Conservation (phyloP, 2,888 invertebrate species). For the Camptogramma bilineatum region DNA sequence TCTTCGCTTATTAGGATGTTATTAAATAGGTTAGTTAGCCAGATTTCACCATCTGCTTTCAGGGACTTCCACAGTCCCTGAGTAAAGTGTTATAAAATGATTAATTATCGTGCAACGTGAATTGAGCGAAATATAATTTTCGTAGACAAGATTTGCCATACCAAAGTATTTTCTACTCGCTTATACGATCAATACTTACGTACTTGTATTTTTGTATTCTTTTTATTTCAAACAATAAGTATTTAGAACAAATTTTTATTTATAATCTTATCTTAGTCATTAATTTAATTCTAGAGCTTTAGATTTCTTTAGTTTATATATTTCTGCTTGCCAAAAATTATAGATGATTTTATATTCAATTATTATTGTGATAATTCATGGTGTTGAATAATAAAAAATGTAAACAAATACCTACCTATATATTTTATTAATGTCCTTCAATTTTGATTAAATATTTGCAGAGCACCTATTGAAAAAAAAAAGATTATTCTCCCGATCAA, state of each 20-base stretch:
- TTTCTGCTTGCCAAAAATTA: slow-evolving; percentile 11
- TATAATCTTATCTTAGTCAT: neutral
- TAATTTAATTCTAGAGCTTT: neutral
- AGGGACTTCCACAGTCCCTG: too few relatives aligned
- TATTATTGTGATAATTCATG: neutral
- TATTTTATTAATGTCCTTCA: too few relatives aligned
- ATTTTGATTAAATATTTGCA: too few relatives aligned
- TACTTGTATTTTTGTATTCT: neutral
- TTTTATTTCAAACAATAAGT: slow-evolving; percentile 2
- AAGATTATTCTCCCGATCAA: too few relatives aligned
- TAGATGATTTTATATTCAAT: neutral
- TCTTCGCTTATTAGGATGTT: too few relatives aligned
- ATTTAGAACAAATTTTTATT: slow-evolving; percentile 11
- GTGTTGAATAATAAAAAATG: neutral
- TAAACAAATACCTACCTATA: too few relatives aligned
- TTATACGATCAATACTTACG: neutral
- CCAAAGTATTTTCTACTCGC: slow-evolving; percentile 27
- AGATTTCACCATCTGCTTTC: too few relatives aligned
- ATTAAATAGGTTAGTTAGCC: too few relatives aligned
- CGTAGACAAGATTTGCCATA: slow-evolving; percentile 19
- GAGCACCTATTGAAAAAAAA: too few relatives aligned
- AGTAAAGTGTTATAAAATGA: too few relatives aligned
- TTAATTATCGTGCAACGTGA: too few relatives aligned
- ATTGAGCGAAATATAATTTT: neutral
- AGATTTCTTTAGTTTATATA: neutral